A percentile compares a stretch with the other conserved stretches of the same genome.
phyloP scores from a whole-genome alignment of 2,113 vertebrate species.

The Rhinogobius similis region DNA sequence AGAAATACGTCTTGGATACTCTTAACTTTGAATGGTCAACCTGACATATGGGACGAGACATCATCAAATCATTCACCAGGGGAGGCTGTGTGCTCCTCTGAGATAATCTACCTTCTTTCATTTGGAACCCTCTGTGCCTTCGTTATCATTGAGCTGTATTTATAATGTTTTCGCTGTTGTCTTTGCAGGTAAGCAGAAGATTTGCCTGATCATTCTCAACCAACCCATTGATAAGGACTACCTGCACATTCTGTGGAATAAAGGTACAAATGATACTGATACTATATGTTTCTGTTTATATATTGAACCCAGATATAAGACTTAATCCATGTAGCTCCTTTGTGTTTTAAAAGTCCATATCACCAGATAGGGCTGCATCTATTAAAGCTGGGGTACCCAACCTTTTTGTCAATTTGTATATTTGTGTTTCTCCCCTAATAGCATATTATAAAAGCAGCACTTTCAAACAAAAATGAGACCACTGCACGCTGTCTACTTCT shows the following conservation, averaged over 20 bases:
- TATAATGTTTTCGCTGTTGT: conserved; percentile 1
- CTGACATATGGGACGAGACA: neutral
- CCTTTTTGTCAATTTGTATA: too few relatives aligned
- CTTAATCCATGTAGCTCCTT: too few relatives aligned
- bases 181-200: conserved; percentile 73
- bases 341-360: too few relatives aligned
- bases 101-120: neutral
- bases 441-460: too few relatives aligned
- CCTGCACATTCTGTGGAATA: conserved; percentile 75
- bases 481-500: too few relatives aligned
- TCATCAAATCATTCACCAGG: neutral
- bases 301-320: too few relatives aligned
- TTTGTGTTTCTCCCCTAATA: too few relatives aligned
- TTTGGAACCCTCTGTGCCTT: conserved; percentile 7
- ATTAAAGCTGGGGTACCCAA: too few relatives aligned
- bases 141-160: conserved; percentile 5
- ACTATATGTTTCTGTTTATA: too few relatives aligned
- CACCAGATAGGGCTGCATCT: too few relatives aligned
- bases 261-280: conserved; percentile 72
- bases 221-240: conserved; percentile 73
- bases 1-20: neutral
- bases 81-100: neutral
- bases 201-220: conserved; percentile 79
- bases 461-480: too few relatives aligned
- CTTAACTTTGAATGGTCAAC: neutral